Conservation (phyloP, 2,888 invertebrate genomes). For the Amiota communis region DNA sequence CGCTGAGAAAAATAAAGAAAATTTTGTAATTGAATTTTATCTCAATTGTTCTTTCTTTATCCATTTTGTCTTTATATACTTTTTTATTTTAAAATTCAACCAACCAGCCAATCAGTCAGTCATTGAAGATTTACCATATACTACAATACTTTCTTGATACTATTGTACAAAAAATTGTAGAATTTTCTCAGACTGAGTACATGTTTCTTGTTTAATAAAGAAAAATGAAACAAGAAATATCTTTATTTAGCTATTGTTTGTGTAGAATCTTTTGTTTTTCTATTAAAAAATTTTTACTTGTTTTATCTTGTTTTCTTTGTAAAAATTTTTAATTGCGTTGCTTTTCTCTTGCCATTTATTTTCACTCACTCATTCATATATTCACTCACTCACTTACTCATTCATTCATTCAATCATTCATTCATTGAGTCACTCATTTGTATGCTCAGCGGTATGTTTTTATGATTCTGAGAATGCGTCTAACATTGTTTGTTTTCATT, state of each 20-base stretch:
- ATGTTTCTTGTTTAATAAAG: too few species aligned
- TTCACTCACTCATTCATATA: background rate
- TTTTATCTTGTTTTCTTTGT: background rate
- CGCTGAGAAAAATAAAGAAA: too few species aligned
- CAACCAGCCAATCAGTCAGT: constrained; percentile 12
- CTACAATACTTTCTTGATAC: too few species aligned
- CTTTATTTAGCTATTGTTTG: too few species aligned
- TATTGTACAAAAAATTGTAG: too few species aligned
- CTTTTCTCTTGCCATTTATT: background rate
- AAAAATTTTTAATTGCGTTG: constrained; percentile 17
- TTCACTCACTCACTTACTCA: background rate
- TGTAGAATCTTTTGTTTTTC: background rate
- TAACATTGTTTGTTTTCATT: background rate
- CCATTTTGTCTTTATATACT: background rate
- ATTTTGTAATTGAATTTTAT: background rate
- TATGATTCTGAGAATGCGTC: too few species aligned
- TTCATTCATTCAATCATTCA: constrained; percentile 14
- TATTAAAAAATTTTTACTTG: background rate
- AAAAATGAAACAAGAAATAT: too few species aligned
- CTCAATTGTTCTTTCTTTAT: background rate
- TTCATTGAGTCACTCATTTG: background rate
- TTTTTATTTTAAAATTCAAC: background rate
- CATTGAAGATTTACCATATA: too few species aligned
- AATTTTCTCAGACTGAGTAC: too few species aligned
- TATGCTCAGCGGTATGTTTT: background rate